Evolutionary conservation across 1,140 invertebrate genomes (phyloP), one percentile per base, ranked within the genome.

Genomic region (Metopolophium dirhodum): DNA sequence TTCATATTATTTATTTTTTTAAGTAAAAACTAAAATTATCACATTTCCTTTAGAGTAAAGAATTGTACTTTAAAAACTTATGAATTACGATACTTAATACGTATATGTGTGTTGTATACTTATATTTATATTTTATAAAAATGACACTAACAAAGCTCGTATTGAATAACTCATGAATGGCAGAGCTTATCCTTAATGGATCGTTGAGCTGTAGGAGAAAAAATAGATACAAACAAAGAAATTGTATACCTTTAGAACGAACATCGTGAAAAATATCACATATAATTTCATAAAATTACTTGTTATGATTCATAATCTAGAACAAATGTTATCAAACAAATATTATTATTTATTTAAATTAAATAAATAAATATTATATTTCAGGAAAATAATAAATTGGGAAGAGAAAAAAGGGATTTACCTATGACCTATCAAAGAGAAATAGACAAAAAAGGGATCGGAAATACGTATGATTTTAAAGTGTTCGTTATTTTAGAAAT

Each of bases 391-490:
- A 45, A 23, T 77, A 18, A 20, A 41, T 22, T 20, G 9, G 91
- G 35, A 85, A 35, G 77, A 85, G 47, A 82, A 85, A 51, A 85
- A 41, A 85, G 22, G 18, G n/a, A 92, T 85, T 83, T 26, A 20
- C n/a, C 91, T 6, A 45, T 35, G 14, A 37, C 20, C 26, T 54
- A 51, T 23, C 68, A 85, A 54, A 83, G 20, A 85, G 77, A 92
- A 92, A 92, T 51, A 14, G 91, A 92, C 20, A 92, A 85, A 92
- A 92, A 85, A 54, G 77, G 91, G 8, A 85, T 92, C 23, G 77
- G 77, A 85, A 92, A 92, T 14, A 57, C 8, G 91, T 92, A 92
- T 41, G 35, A 26, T 41, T 37, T 83, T 49, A 37, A 68, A 82
- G 26, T 30, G 2, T 45, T 47, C 2, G 14, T 90, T 47, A 77